Base-by-base conservation (phyloP, 2,113 vertebrate species). In the Edolisoma coerulescens region DNA sequence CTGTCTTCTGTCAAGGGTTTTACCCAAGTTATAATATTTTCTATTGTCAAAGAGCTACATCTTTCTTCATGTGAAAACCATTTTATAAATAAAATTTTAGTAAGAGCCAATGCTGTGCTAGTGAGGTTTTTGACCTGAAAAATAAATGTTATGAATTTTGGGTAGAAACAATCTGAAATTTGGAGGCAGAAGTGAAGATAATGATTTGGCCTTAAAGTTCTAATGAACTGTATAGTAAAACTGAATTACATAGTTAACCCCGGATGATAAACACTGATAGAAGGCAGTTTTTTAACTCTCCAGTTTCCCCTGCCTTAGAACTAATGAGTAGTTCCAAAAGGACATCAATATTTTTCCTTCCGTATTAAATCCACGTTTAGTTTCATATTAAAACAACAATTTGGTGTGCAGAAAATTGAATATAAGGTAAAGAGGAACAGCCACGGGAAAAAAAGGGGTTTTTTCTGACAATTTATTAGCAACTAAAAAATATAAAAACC, bases 191-290 rank as follows among this genome's bases (percentile, higher is more conserved):
- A 79, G 21, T 53, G 17, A 90, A 49, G 39, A n/a, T 49, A 93
- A 75, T 41, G 50, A 53, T 91, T 96, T 87, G 16, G 15, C 21
- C 79, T 89, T 59, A 73, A 47, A 81, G 10, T 95, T 96, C 76
- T 80, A 89, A 96, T 56, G 28, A 95, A 88, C n/a, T 75, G 17
- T 11, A 89, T 27, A 70, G 5, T 57, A 94, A 97, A 90, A 37
- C 18, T 73, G 16, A 78, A 91, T 89, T 94, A 79, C 17, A 44
- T 84, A 89, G 90, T 79, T 80, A 94, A 88, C 20, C 39, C 24
- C 52, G 28, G 17, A 42, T 57, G 13, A 64, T 61, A 97, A 81
- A 73, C 11, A 74, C 19, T 13, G 13, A 39, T 45, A 83, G 60
- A 86, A 52, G 30, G 6, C 23, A 16, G 33, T 47, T 91, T 93